Base-by-base conservation (phyloP, 2,797 vertebrate genomes). In the Otus scops region DNA sequence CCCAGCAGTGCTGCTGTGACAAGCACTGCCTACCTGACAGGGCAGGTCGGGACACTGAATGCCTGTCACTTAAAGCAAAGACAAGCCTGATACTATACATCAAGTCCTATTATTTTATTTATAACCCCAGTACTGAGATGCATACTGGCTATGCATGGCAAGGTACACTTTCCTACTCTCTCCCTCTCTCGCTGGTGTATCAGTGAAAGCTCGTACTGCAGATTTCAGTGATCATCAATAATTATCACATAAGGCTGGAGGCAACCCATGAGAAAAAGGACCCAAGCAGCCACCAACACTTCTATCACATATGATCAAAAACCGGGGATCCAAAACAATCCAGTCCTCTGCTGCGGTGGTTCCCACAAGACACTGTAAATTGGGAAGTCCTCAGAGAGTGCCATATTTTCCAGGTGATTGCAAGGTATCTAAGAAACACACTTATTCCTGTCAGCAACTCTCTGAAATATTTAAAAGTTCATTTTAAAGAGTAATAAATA, bases 401-500 rank as follows among this genome's bases (percentile, higher is more conserved):
- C 23, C 22, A 1, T 26, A 19, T 89, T 77, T 92, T 91, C 65
- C 82, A 88, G 81, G 79, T 86, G 70, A 75, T 77, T 63, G 64
- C 41, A 77, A 89, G 32, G 57, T 71, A 76, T 68, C 78, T 77
- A 57, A 87, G 65, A 88, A 93, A 85, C 45, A 38, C 28, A 57
- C 69, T 91, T 65, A 70, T 10, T 85, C 74, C 77, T 92, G 81
- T 91, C 75, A 92, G 84, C 65, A 88, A 63, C 59, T 57, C 76
- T 48, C 75, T 43, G 59, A 94, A 95, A 96, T 67, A 85, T 81
- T 92, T 85, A 84, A 32, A 94, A 94, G 61, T 92, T 91, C 63
- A 15, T 88, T 95, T 95, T 94, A 53, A 85, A 63, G 50, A 89
- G 83, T 73, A 96, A 96, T 93, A 96, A 91, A 93, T 95, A 85